Evolutionary conservation across 2,888 invertebrate species (phyloP), one percentile per base, ranked within the genome.

Genomic region (Drosophila pseudotakahashii): DNA sequence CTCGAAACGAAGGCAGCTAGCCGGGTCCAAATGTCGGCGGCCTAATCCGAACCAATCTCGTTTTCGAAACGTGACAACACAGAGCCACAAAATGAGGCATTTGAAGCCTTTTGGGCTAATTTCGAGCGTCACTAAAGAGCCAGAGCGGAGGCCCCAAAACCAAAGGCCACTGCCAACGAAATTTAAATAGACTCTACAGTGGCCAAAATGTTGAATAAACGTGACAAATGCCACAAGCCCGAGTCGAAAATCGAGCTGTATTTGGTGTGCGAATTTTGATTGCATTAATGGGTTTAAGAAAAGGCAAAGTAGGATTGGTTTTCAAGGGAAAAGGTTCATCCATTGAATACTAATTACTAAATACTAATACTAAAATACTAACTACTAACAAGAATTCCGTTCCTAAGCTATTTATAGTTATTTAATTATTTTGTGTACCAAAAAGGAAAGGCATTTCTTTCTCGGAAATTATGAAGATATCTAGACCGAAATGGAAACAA

Each of bases 31-130:
- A 47, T 36, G 68, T 76, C 81, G 72, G 48, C 52, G 53, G 67
- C 47, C 64, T 82, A 86, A 82, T 86, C 78, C 78, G 69, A 26
- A 55, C 59, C 77, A 73, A 82, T 82, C 82, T 80, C 57, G 69
- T 58, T 53, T 61, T 83, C 60, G 74, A 81, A 81, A 81, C 81
- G 81, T 81, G 81, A 81, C 81, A 79, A 62, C 81, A 72, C 82
- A 77, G 73, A 72, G 48, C 50, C 72, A 48, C 73, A 57, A 72
- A 73, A 73, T 72, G 64, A 73, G 64, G 73, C 73, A 71, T 71
- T 71, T 72, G 63, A 73, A 60, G 73, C 68, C 73, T 73, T 76
- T 70, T 73, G 73, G 73, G 83, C 81, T 85, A 82, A 82, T 82
- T 85, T 75, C 82, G 70, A 85, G 78, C 78, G 74, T 75, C 75